Evolutionary conservation across 1,140 invertebrate species (phyloP).

Genomic region (Achroia grisella): DNA sequence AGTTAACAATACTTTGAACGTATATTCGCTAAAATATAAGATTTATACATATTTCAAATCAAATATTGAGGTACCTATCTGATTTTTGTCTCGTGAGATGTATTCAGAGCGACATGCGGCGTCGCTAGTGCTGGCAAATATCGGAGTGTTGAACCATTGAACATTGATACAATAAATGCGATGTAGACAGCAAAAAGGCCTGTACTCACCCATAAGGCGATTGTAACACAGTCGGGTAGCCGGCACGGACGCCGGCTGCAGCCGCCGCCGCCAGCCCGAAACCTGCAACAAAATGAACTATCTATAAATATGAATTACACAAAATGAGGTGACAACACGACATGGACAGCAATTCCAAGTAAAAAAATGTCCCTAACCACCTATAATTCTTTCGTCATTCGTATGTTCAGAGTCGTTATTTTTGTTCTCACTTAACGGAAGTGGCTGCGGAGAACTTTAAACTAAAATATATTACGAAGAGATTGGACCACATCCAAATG

Average conservation of each 20-base stretch:
- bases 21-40: too few relatives aligned
- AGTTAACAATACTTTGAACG: too few relatives aligned
- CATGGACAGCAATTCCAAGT: slow-evolving; percentile 14
- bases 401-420: slow-evolving; percentile 41
- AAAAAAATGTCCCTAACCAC: slow-evolving; percentile 29
- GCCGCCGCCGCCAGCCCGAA: slow-evolving; percentile 59
- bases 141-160: slow-evolving; percentile 65
- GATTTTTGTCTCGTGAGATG: slow-evolving; percentile 73
- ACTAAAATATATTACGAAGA: slow-evolving; percentile 57
- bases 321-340: slow-evolving; percentile 23
- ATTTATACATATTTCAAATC: too few relatives aligned
- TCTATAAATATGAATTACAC: slow-evolving; percentile 14
- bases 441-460: slow-evolving; percentile 47
- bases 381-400: slow-evolving; percentile 39
- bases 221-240: slow-evolving; percentile 80
- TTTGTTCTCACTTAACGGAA: slow-evolving; percentile 60
- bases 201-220: slow-evolving; percentile 83
- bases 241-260: slow-evolving; percentile 77
- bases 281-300: slow-evolving; percentile 41
- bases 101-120: slow-evolving; percentile 49
- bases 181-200: slow-evolving; percentile 5
- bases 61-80: slow-evolving; percentile 34
- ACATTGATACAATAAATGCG: slow-evolving; percentile 60
- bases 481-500: slow-evolving; percentile 69
- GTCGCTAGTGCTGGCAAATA: slow-evolving; percentile 68